Conservation (phyloP, 2,888 invertebrate species). For the Siphlonurus alternatus region DNA sequence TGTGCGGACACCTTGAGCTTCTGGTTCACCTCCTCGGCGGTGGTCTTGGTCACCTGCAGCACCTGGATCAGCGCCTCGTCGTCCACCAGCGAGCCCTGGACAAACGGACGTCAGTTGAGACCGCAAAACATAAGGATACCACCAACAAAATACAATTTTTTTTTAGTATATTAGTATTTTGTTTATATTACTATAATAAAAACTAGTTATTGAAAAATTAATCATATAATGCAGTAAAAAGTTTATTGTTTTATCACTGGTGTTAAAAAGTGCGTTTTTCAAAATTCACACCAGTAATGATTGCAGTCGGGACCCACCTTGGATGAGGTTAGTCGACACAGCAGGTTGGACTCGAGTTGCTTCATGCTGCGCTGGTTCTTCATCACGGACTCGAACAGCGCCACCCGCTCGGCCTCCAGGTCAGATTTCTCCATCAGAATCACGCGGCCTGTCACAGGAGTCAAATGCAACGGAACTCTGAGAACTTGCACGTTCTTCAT, state of each 20-base stretch:
- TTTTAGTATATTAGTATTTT: neutral
- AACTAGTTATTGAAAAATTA: no score
- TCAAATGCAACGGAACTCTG: no score
- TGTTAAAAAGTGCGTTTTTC: no score
- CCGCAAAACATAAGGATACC: neutral
- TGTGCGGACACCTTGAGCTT: constrained; percentile 83
- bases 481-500: no score
- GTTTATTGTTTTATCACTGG: no score
- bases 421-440: constrained; percentile 94
- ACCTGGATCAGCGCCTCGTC: constrained; percentile 89
- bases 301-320: no score
- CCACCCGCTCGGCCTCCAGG: constrained; percentile 82
- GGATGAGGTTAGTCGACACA: constrained; percentile 82
- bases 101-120: neutral
- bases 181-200: neutral
- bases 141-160: neutral
- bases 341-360: constrained; percentile 79
- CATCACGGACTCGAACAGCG: constrained; percentile 88
- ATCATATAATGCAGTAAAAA: no score
- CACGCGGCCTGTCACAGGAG: constrained; percentile 52
- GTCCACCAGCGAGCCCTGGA: constrained; percentile 76
- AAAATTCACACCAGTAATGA: no score
- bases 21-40: constrained; percentile 87
- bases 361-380: constrained; percentile 93
- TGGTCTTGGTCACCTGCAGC: constrained; percentile 59